Evolutionary conservation across 1,140 invertebrate genomes (phyloP).

Genomic region (Zophobas atratus): DNA sequence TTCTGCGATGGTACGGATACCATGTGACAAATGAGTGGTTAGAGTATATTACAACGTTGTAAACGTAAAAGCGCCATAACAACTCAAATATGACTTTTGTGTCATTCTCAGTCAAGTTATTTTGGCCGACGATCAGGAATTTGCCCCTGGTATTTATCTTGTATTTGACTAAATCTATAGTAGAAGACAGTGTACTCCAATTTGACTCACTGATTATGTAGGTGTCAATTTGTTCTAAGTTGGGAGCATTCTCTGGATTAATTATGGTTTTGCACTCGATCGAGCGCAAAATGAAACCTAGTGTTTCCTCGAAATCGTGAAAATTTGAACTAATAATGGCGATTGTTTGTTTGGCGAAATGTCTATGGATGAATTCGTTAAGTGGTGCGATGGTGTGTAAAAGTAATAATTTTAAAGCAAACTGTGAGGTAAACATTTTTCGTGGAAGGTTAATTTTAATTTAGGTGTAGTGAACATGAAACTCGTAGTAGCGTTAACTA

Average conservation of each 20-base stretch:
- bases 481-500: too few relatives aligned
- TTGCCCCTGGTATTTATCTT: neutral
- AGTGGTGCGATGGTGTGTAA: too few relatives aligned
- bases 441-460: too few relatives aligned
- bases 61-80: constrained; percentile 7
- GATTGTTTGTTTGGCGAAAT: neutral
- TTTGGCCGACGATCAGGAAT: neutral
- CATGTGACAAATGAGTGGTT: constrained; percentile 7
- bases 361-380: too few relatives aligned
- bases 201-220: neutral
- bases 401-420: too few relatives aligned
- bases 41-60: constrained; percentile 17
- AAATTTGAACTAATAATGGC: neutral
- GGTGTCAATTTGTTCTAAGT: neutral
- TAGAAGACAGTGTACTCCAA: neutral
- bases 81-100: neutral
- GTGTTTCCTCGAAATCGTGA: neutral
- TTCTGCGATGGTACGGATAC: neutral
- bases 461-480: too few relatives aligned
- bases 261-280: neutral
- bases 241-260: neutral
- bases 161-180: neutral
- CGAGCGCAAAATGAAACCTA: neutral
- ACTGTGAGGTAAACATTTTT: too few relatives aligned
- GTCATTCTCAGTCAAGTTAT: neutral